phyloP scores from a whole-genome alignment of 2,888 invertebrate species.

The Thysanoteuthis rhombus region DNA sequence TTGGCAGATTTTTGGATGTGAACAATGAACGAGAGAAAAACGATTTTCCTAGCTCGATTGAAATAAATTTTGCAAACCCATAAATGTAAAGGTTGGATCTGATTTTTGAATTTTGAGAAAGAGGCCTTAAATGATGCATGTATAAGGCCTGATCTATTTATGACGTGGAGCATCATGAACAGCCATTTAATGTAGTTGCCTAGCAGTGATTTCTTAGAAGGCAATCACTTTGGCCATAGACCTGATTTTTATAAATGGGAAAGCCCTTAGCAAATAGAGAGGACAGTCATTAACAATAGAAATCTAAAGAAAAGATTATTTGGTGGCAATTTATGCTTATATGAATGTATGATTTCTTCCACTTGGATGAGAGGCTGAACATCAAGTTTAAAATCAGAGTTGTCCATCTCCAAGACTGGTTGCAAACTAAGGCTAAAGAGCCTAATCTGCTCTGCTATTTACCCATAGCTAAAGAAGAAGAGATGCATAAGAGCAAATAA shows the following conservation, averaged over 20 bases:
- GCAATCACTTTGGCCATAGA: background rate
- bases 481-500: too few relatives aligned
- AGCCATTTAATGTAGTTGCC: background rate
- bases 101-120: background rate
- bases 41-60: background rate
- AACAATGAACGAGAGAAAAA: background rate
- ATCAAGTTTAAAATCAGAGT: too few relatives aligned
- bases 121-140: background rate
- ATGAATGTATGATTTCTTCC: too few relatives aligned
- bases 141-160: background rate
- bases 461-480: too few relatives aligned
- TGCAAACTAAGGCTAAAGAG: too few relatives aligned
- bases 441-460: too few relatives aligned
- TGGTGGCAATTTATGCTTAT: too few relatives aligned
- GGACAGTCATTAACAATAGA: background rate
- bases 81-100: background rate
- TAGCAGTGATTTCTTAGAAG: background rate
- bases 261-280: background rate
- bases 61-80: background rate
- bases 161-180: background rate
- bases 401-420: too few relatives aligned
- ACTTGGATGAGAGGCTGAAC: too few relatives aligned
- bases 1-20: background rate
- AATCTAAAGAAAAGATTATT: background rate
- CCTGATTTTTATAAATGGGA: background rate